A percentile compares a stretch with the other conserved stretches of the same genome.
phyloP scores from a whole-genome alignment of 2,113 vertebrate species.

The Poeciliopsis occidentalis region DNA sequence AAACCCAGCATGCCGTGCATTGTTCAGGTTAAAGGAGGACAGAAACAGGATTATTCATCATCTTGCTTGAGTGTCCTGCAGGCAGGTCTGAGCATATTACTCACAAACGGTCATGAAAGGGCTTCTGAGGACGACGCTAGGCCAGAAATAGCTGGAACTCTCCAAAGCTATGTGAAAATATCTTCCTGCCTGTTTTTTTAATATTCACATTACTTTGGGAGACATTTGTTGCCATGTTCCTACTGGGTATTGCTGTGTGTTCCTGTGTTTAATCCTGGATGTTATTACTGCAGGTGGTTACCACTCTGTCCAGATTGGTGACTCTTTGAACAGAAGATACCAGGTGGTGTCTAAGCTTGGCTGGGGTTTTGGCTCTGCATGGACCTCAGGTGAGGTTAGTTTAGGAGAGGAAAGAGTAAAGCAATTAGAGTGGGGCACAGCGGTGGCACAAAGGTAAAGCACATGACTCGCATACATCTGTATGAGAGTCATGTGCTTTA shows the following conservation, averaged over 20 bases:
- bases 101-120: slow-evolving; percentile 28
- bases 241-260: background rate
- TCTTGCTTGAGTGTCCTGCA: slow-evolving; percentile 27
- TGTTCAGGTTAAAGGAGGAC: slow-evolving; percentile 22
- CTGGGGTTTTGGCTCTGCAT: slow-evolving; percentile 84
- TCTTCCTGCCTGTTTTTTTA: background rate
- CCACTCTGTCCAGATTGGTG: slow-evolving; percentile 76
- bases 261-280: background rate
- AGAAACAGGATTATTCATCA: slow-evolving; percentile 13
- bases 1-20: background rate
- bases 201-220: background rate
- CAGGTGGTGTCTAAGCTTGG: slow-evolving; percentile 82
- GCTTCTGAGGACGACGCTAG: slow-evolving; percentile 35
- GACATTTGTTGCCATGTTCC: background rate
- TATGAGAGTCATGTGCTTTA: no score
- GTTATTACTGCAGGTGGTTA: slow-evolving; percentile 77
- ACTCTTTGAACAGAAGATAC: slow-evolving; percentile 82
- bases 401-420: background rate
- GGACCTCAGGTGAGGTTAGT: slow-evolving; percentile 77
- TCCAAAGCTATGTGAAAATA: background rate
- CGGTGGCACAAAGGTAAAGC: no score
- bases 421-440: background rate
- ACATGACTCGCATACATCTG: no score
- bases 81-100: slow-evolving; percentile 38
- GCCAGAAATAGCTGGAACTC: slow-evolving; percentile 35